Percentiles rank a stretch among this genome's conserved stretches.
phyloP scores from a whole-genome alignment of 2,888 invertebrate species.

The Embidobia sp. region DNA sequence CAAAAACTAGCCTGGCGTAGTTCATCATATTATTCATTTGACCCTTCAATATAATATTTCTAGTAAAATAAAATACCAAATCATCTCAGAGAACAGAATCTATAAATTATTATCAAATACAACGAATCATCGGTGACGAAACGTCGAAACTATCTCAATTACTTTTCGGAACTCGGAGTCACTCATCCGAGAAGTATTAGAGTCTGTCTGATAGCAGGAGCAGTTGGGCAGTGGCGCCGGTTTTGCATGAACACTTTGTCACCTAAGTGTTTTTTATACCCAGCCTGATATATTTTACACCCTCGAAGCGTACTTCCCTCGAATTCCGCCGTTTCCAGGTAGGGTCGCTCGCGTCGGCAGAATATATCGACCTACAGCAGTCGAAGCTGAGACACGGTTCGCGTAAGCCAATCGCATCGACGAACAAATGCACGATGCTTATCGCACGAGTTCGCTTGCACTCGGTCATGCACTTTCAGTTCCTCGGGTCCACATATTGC shows the following conservation, averaged over 20 bases:
- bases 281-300: constrained; percentile 1
- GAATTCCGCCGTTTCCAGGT: constrained; percentile 63
- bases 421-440: constrained; percentile 54
- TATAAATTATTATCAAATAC: too few relatives aligned
- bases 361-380: constrained; percentile 75
- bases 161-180: too few relatives aligned
- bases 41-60: too few relatives aligned
- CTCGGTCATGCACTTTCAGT: constrained; percentile 55
- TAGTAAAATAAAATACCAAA: too few relatives aligned
- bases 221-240: too few relatives aligned
- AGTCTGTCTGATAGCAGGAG: too few relatives aligned
- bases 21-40: too few relatives aligned
- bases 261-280: constrained; percentile 13
- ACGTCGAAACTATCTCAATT: too few relatives aligned
- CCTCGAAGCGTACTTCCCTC: constrained; percentile 19
- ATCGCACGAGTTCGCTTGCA: constrained; percentile 51
- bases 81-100: too few relatives aligned
- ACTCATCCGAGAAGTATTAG: too few relatives aligned
- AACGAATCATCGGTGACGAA: too few relatives aligned
- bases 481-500: constrained; percentile 33
- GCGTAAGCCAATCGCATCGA: constrained; percentile 63
- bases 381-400: constrained; percentile 65
- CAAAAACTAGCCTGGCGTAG: too few relatives aligned
- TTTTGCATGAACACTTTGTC: constrained; percentile 12
- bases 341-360: constrained; percentile 73